These are phyloP conservation scores for Streblospio benedicti DNA, from an alignment of 1,140 invertebrate genomes.

Conservation along the genomic window DNA sequence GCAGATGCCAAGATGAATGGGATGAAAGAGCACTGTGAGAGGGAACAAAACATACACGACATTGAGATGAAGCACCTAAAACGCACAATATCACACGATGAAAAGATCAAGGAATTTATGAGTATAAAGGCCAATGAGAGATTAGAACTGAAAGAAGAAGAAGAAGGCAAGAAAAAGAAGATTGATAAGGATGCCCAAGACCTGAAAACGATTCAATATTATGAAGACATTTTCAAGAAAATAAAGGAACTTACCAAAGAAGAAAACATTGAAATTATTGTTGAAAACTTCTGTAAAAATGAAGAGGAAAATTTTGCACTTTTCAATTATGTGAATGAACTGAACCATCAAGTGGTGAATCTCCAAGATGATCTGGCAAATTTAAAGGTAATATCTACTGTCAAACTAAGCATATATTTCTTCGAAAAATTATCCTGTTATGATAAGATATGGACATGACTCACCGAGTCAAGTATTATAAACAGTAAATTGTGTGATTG, in stretches of 20 bases:
- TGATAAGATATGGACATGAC: too few species aligned
- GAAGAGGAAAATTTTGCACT: slow-evolving; percentile 15
- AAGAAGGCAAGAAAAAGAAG: too few species aligned
- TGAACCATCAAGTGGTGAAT: slow-evolving; percentile 4
- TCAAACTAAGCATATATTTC: too few species aligned
- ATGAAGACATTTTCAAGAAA: neutral
- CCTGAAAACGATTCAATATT: too few species aligned
- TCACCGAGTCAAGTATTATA: too few species aligned
- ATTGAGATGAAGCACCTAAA: slow-evolving; percentile 72
- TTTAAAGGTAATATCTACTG: too few species aligned
- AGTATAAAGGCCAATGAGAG: slow-evolving; percentile 66
- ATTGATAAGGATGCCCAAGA: too few species aligned
- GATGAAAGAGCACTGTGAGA: slow-evolving; percentile 56
- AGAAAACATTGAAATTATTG: slow-evolving; percentile 8
- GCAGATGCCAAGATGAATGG: slow-evolving; percentile 67
- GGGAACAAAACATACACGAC: slow-evolving; percentile 50
- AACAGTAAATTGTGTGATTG: too few species aligned
- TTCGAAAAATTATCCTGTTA: too few species aligned
- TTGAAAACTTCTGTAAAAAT: slow-evolving; percentile 10
- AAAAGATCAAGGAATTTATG: slow-evolving; percentile 72
- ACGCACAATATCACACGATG: slow-evolving; percentile 67
- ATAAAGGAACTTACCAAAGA: neutral
- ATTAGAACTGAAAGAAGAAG: slow-evolving; percentile 64
- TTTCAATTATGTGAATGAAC: slow-evolving; percentile 14
- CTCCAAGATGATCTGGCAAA: slow-evolving; percentile 1